phyloP scores from a whole-genome alignment of 2,113 vertebrate genomes.

The Ardeotis arabs region DNA sequence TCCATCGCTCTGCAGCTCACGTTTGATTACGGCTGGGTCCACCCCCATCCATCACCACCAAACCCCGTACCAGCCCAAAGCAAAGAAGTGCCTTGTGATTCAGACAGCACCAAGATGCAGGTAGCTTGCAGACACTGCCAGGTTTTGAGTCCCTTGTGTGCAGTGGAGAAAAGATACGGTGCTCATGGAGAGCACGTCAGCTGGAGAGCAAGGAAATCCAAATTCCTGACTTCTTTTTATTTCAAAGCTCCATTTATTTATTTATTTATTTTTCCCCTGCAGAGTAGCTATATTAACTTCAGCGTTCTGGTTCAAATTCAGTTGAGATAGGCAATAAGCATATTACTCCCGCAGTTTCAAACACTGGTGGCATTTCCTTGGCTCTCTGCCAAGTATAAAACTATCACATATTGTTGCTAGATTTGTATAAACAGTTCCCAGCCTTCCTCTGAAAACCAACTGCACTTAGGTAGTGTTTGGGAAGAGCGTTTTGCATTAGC shows the following conservation, averaged over 20 bases:
- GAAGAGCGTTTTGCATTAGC: neutral
- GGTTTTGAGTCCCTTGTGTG: accelerated
- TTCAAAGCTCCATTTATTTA: neutral
- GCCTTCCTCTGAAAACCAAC: neutral
- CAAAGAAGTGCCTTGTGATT: neutral
- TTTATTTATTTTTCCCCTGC: neutral
- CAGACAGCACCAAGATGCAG: neutral
- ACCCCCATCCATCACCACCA: neutral
- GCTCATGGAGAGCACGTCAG: neutral
- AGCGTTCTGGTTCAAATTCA: neutral
- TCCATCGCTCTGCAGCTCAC: neutral
- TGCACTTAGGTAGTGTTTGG: neutral
- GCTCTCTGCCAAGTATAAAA: neutral
- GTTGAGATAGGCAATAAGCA: neutral
- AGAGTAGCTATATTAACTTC: neutral
- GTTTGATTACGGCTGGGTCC: neutral
- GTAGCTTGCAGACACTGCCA: neutral
- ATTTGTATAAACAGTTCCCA: neutral
- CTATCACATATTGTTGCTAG: neutral
- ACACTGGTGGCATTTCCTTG: neutral
- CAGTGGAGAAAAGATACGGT: neutral
- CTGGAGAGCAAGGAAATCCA: neutral
- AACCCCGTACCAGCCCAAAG: neutral
- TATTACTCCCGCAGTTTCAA: neutral
- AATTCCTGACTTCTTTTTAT: neutral